Conservation (phyloP, 2,888 invertebrate genomes). For the Syritta pipiens region DNA sequence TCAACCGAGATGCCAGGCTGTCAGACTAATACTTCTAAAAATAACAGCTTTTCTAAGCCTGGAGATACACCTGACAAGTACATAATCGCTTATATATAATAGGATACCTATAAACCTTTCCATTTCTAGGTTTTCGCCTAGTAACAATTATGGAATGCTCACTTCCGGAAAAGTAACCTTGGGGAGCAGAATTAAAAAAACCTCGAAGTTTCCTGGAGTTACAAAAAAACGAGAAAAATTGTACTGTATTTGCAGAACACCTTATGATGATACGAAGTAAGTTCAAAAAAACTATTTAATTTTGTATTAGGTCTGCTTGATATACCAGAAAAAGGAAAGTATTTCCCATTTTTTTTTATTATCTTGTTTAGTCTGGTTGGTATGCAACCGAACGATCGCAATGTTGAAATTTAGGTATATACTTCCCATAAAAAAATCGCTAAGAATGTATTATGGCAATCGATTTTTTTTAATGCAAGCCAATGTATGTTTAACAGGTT, state of each 20-base stretch:
- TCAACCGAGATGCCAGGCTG: slow-evolving; percentile 80
- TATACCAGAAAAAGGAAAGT: too few relatives aligned
- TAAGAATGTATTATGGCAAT: too few relatives aligned
- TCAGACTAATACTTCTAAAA: slow-evolving; percentile 4
- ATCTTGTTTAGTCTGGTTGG: slow-evolving; percentile 8
- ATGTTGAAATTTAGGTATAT: too few relatives aligned
- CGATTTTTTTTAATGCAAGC: not conserved
- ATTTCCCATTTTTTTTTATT: not conserved
- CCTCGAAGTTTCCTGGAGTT: slow-evolving; percentile 51
- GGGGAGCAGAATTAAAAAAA: slow-evolving; percentile 44
- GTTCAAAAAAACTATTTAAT: too few relatives aligned
- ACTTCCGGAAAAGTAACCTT: not conserved
- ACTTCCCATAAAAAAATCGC: too few relatives aligned
- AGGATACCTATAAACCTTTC: not conserved
- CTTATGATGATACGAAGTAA: slow-evolving; percentile 96
- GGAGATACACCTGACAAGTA: slow-evolving; percentile 35
- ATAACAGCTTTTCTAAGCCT: slow-evolving; percentile 10
- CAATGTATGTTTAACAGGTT: slow-evolving; percentile 82
- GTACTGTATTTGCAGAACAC: slow-evolving; percentile 94
- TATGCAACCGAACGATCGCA: too few relatives aligned
- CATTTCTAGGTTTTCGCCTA: slow-evolving; percentile 18
- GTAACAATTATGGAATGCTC: slow-evolving; percentile 21
- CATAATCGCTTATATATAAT: not conserved
- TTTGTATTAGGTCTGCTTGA: too few relatives aligned
- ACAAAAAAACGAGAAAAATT: slow-evolving; percentile 87